Conservation (phyloP, 2,797 vertebrate species). For the Anguilla megastoma region DNA sequence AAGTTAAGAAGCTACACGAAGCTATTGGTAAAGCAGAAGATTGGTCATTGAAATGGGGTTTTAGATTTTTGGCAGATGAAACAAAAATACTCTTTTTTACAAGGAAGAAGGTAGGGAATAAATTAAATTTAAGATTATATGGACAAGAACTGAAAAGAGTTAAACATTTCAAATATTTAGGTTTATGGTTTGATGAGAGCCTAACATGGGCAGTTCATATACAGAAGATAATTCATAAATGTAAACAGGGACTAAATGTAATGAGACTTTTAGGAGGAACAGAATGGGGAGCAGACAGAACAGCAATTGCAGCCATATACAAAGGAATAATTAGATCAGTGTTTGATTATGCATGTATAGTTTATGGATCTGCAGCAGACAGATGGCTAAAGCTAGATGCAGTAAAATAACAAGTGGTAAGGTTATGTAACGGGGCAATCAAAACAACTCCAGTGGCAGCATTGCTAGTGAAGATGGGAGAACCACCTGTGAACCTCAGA, state of each 20-base stretch:
- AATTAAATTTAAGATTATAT: not conserved
- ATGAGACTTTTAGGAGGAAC: not conserved
- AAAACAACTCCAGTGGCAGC: too few species aligned
- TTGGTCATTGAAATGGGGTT: not conserved
- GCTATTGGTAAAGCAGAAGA: not conserved
- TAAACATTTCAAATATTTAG: not conserved
- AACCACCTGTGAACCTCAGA: not conserved
- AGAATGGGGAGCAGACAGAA: not conserved
- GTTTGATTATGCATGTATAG: constrained; percentile 2
- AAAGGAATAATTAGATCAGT: not conserved
- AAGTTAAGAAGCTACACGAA: too few species aligned
- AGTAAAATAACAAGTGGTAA: not conserved
- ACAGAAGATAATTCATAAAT: not conserved
- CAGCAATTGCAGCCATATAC: not conserved
- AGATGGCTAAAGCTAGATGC: not conserved
- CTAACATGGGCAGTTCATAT: not conserved
- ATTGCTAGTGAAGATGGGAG: too few species aligned
- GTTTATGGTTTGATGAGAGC: constrained; percentile 23
- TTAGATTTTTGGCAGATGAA: not conserved
- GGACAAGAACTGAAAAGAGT: not conserved
- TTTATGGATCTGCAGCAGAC: not conserved
- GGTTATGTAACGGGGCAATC: not conserved
- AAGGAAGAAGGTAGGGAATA: not conserved
- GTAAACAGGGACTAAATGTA: constrained; percentile 21
- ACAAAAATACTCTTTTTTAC: not conserved